Conservation (phyloP, 2,113 vertebrate species). For the Solea senegalensis region DNA sequence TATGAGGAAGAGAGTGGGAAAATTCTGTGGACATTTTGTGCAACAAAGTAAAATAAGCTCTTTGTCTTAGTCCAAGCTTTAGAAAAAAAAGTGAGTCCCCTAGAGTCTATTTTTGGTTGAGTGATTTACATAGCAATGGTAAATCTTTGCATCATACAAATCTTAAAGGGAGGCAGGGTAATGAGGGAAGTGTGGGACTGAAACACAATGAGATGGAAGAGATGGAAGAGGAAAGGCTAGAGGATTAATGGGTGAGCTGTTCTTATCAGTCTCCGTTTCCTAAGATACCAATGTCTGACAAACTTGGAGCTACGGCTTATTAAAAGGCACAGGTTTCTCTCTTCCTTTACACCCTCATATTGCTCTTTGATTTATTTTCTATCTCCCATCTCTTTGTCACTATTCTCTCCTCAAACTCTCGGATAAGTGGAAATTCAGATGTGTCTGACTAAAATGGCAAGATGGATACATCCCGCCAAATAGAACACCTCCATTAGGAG, state of each 20-base stretch:
- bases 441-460: constrained; percentile 22
- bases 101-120: neutral
- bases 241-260: constrained; percentile 10
- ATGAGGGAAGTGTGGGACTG: constrained; percentile 2
- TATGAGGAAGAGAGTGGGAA: neutral
- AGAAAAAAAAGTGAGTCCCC: neutral
- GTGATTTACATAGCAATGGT: neutral
- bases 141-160: constrained; percentile 4
- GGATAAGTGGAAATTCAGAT: constrained; percentile 17
- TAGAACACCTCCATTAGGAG: constrained; percentile 35
- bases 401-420: constrained; percentile 21
- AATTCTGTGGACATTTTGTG: neutral
- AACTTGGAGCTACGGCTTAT: constrained; percentile 7
- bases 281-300: constrained; percentile 7
- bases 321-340: constrained; percentile 10
- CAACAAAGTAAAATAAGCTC: neutral
- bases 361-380: constrained; percentile 16
- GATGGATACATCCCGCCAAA: constrained; percentile 18
- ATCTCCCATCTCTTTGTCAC: constrained; percentile 9
- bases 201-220: constrained; percentile 18
- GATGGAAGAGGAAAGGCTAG: constrained; percentile 8
- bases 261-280: constrained; percentile 19
- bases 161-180: constrained; percentile 7
- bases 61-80: neutral
- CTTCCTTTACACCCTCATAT: constrained; percentile 2